A percentile compares a stretch with the other conserved stretches of the same genome.
phyloP scores from a whole-genome alignment of 1,140 invertebrate genomes.

The Drosophila chauvacae region DNA sequence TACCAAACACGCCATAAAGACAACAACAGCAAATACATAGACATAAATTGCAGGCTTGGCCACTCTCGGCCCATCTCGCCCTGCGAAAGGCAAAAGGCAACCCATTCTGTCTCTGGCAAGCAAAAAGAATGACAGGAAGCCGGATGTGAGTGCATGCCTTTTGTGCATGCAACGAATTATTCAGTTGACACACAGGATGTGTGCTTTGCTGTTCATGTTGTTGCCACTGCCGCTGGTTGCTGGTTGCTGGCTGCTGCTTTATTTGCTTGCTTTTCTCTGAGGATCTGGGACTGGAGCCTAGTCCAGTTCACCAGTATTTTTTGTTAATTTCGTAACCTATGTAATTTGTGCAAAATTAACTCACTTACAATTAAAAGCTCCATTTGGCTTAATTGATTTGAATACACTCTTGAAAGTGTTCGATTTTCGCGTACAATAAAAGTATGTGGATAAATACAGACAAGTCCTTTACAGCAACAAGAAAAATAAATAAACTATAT shows the following conservation, averaged over 20 bases:
- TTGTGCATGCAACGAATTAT: constrained; percentile 83
- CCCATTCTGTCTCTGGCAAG: constrained; percentile 44
- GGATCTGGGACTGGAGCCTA: constrained; percentile 28
- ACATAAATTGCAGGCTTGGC: constrained; percentile 69
- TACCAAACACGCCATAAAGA: constrained; percentile 81
- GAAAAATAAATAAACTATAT: no score
- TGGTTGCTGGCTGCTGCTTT: constrained; percentile 25
- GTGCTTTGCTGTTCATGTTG: constrained; percentile 75
- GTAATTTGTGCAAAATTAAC: constrained; percentile 46
- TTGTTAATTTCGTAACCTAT: constrained; percentile 53
- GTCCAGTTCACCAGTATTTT: constrained; percentile 37
- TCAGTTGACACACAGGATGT: constrained; percentile 82
- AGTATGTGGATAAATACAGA: background rate
- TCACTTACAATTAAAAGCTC: background rate
- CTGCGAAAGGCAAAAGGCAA: constrained; percentile 14
- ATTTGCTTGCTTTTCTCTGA: constrained; percentile 45
- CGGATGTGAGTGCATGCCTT: constrained; percentile 82
- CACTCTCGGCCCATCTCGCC: constrained; percentile 17
- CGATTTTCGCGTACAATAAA: background rate
- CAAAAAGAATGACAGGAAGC: constrained; percentile 82
- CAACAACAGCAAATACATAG: constrained; percentile 65
- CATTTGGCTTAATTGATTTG: background rate
- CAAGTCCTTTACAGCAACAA: no score
- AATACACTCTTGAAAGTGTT: constrained; percentile 31
- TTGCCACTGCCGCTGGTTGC: constrained; percentile 38